Conservation (phyloP, 1,140 invertebrate species). For the Matsumurasca onukii region DNA sequence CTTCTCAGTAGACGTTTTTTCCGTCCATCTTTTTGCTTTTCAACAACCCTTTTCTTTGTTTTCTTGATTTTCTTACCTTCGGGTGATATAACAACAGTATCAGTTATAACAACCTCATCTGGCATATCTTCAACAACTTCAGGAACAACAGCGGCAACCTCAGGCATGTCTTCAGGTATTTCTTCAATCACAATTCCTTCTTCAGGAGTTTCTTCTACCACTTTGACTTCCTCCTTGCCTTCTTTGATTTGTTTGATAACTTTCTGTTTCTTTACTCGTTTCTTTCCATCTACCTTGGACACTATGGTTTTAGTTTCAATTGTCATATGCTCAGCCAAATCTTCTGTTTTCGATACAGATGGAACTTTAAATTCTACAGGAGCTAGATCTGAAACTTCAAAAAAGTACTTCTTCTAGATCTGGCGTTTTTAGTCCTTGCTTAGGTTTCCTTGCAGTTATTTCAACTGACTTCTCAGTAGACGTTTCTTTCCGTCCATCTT, state of each 20-base stretch:
- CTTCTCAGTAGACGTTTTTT: slow-evolving; percentile 35
- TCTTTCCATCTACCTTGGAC: slow-evolving; percentile 25
- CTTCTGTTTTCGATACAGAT: not conserved
- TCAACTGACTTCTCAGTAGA: slow-evolving; percentile 37
- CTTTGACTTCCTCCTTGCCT: slow-evolving; percentile 42
- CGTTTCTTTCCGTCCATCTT: slow-evolving; percentile 35
- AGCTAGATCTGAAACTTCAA: slow-evolving; percentile 40
- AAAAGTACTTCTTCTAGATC: slow-evolving; percentile 33
- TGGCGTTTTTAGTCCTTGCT: slow-evolving; percentile 28
- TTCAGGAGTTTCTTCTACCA: slow-evolving; percentile 34
- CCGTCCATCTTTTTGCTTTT: slow-evolving; percentile 36
- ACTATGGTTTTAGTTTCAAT: slow-evolving; percentile 38
- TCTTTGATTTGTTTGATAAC: slow-evolving; percentile 36
- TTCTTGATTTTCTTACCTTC: slow-evolving; percentile 38
- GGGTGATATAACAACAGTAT: slow-evolving; percentile 44
- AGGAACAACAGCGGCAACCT: slow-evolving; percentile 33
- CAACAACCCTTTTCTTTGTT: slow-evolving; percentile 27
- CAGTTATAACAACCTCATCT: slow-evolving; percentile 48
- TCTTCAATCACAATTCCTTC: slow-evolving; percentile 32
- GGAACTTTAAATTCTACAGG: slow-evolving; percentile 40
- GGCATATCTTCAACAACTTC: slow-evolving; percentile 37
- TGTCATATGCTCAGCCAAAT: slow-evolving; percentile 33
- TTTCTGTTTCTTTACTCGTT: slow-evolving; percentile 44
- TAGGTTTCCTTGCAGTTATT: slow-evolving; percentile 42
- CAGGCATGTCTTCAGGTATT: slow-evolving; percentile 31